Evolutionary conservation across 2,113 vertebrate genomes (phyloP).

Genomic region (Orcinus orca): DNA sequence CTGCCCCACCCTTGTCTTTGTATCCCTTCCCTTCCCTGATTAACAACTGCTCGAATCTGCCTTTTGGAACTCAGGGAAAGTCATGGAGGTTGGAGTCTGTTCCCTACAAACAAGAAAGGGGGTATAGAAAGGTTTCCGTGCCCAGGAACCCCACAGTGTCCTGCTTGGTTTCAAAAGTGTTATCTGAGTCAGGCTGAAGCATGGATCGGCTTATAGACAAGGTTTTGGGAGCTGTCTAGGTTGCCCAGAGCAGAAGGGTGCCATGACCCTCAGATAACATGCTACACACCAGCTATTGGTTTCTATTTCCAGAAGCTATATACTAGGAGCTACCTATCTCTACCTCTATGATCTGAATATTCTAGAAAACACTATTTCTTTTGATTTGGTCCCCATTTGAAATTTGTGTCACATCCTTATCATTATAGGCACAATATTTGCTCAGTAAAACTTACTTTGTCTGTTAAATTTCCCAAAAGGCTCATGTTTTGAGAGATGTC

Average conservation of each 20-base stretch:
- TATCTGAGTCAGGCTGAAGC: background rate
- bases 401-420: background rate
- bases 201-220: background rate
- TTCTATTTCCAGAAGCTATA: background rate
- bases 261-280: accelerated
- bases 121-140: background rate
- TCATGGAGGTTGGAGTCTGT: background rate
- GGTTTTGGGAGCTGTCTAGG: background rate
- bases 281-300: accelerated
- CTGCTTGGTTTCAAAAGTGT: background rate
- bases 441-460: background rate
- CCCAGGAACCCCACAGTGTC: background rate
- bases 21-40: background rate
- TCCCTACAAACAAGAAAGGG: background rate
- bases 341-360: background rate
- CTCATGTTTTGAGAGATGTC: background rate
- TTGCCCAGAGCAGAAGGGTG: background rate
- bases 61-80: background rate
- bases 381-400: background rate
- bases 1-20: too few species aligned
- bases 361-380: background rate
- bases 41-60: background rate
- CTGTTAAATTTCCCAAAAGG: background rate
- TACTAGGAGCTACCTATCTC: background rate
- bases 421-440: background rate